phyloP scores from a whole-genome alignment of 1,140 invertebrate genomes.

The Hydropsyche tenuis region DNA sequence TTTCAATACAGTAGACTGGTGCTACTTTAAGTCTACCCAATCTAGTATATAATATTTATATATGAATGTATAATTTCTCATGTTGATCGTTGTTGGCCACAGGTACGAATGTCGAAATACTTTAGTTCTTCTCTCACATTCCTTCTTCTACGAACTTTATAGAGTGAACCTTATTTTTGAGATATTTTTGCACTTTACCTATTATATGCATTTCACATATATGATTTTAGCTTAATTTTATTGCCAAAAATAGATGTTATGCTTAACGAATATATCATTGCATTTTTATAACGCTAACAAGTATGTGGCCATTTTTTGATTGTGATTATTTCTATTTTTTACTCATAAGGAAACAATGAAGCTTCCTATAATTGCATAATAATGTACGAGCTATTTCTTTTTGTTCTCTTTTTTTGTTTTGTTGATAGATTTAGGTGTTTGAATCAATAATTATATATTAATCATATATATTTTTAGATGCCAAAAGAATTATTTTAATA shows the following conservation, averaged over 20 bases:
- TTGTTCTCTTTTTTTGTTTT: constrained; percentile 21
- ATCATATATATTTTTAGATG: not conserved
- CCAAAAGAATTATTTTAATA: no score
- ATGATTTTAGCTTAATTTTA: constrained; percentile 36
- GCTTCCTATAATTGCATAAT: constrained; percentile 21
- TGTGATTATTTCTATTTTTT: constrained; percentile 39
- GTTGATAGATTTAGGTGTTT: not conserved
- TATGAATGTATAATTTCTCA: not conserved
- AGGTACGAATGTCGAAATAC: constrained; percentile 28
- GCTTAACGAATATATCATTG: constrained; percentile 38
- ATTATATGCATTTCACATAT: constrained; percentile 29
- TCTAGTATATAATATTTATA: constrained; percentile 32
- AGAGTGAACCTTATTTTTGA: constrained; percentile 23
- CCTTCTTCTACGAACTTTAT: constrained; percentile 35
- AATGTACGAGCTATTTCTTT: not conserved
- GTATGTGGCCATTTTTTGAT: constrained; percentile 45
- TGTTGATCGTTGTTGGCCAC: constrained; percentile 28
- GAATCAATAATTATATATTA: not conserved
- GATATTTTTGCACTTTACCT: constrained; percentile 11
- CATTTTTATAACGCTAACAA: constrained; percentile 30
- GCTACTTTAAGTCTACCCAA: constrained; percentile 35
- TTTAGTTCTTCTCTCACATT: constrained; percentile 42
- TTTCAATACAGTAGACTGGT: constrained; percentile 21
- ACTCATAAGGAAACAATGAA: constrained; percentile 23
- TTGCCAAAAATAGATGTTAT: constrained; percentile 50